phyloP scores from a whole-genome alignment of 2,797 vertebrate species.

The Arctocebus calabarensis region DNA sequence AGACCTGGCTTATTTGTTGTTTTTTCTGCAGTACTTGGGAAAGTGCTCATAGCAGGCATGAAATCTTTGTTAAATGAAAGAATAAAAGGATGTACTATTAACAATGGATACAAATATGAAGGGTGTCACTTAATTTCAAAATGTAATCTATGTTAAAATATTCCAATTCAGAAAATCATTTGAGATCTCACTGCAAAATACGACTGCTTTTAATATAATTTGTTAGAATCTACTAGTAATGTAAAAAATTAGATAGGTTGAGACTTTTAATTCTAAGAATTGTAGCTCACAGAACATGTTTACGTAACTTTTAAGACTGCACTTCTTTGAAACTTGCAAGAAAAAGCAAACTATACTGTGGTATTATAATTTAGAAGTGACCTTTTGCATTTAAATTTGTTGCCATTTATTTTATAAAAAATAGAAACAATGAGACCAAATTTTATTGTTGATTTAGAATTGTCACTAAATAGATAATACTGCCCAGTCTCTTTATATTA shows the following conservation, averaged over 20 bases:
- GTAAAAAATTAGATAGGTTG: slow-evolving; percentile 13
- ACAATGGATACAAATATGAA: background rate
- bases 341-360: slow-evolving; percentile 5
- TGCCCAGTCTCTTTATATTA: background rate
- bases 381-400: slow-evolving; percentile 17
- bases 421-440: background rate
- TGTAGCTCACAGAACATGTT: background rate
- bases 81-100: background rate
- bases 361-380: background rate
- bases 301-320: slow-evolving; percentile 36
- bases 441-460: slow-evolving; percentile 49
- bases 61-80: background rate
- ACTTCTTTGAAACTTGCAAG: slow-evolving; percentile 39
- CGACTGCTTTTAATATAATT: background rate
- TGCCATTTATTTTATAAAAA: slow-evolving; percentile 56
- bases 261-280: slow-evolving; percentile 14
- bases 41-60: background rate
- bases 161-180: background rate
- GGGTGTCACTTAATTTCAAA: background rate
- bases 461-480: slow-evolving; percentile 58
- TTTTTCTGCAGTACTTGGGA: background rate
- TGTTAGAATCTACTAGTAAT: slow-evolving; percentile 45
- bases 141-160: background rate
- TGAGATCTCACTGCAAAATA: background rate
- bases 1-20: background rate